These are phyloP conservation scores for Amiota mariae DNA, from an alignment of 2,888 invertebrate genomes.

Conservation along the genomic window DNA sequence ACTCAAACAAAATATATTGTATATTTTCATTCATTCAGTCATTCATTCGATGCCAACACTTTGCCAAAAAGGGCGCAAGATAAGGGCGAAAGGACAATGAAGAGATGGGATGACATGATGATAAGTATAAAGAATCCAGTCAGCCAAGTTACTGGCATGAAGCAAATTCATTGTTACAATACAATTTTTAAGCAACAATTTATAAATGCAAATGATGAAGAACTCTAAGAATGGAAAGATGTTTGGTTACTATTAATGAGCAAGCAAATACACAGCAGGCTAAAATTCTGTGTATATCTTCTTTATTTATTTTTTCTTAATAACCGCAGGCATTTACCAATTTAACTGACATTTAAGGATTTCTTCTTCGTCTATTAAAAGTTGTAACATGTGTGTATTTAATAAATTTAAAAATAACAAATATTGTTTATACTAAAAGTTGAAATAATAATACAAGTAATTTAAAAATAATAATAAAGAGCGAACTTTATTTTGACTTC, in stretches of 20 bases:
- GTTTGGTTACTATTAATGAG: slow-evolving; percentile 10
- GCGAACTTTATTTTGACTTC: no score
- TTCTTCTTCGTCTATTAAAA: background rate
- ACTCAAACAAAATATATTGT: background rate
- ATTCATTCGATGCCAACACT: background rate
- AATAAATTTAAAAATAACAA: slow-evolving; percentile 54
- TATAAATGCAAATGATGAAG: slow-evolving; percentile 55
- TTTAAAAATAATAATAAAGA: background rate
- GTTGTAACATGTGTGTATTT: slow-evolving; percentile 28
- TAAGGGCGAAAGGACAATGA: no score
- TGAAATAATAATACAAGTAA: slow-evolving; percentile 3
- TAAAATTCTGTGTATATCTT: background rate
- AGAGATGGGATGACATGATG: slow-evolving; percentile 36
- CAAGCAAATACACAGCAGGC: background rate
- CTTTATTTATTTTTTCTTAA: slow-evolving; percentile 8
- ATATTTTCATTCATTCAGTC: background rate
- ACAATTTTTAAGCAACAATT: slow-evolving; percentile 53
- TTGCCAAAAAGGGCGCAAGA: background rate
- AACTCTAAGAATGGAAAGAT: background rate
- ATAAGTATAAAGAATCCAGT: slow-evolving; percentile 44
- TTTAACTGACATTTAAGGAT: slow-evolving; percentile 4
- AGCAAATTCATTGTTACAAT: slow-evolving; percentile 49
- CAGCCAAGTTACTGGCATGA: slow-evolving; percentile 33
- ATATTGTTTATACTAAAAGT: slow-evolving; percentile 24
- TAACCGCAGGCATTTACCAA: slow-evolving; percentile 15